These are phyloP conservation scores for Pristionchus mayeri DNA, from an alignment of 2,888 invertebrate genomes.

Conservation along the genomic window DNA sequence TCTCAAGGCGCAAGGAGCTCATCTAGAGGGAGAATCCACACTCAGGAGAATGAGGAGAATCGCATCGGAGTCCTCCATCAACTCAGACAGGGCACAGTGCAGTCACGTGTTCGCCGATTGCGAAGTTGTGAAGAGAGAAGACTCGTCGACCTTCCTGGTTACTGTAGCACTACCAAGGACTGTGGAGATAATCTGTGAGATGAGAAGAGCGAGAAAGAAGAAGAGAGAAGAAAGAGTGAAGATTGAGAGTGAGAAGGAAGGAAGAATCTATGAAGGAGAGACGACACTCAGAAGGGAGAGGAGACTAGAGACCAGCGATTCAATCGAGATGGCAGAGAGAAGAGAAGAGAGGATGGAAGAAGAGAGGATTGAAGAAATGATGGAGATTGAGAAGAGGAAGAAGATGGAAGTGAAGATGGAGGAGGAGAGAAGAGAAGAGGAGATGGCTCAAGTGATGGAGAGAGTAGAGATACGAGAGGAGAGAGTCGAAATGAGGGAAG, in stretches of 20 bases:
- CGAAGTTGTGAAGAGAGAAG: constrained; percentile 71
- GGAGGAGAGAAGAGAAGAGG: not conserved
- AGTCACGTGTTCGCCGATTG: constrained; percentile 73
- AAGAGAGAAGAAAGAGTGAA: constrained; percentile 61
- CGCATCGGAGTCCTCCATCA: constrained; percentile 59
- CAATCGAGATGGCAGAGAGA: constrained; percentile 23
- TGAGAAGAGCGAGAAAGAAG: constrained; percentile 52
- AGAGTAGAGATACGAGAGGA: constrained; percentile 41
- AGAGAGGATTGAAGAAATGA: not conserved
- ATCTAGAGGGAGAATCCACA: constrained; percentile 66
- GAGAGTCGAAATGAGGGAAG: constrained; percentile 42
- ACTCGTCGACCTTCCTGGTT: constrained; percentile 70
- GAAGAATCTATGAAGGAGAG: constrained; percentile 65
- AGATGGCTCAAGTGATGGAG: constrained; percentile 22
- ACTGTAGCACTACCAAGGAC: constrained; percentile 60
- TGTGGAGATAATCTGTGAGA: constrained; percentile 39
- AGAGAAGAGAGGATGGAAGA: constrained; percentile 7
- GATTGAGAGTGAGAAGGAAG: constrained; percentile 59
- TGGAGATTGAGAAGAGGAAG: constrained; percentile 37
- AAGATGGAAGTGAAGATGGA: constrained; percentile 42
- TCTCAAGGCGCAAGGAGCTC: constrained; percentile 67
- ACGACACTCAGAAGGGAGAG: constrained; percentile 56
- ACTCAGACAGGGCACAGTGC: constrained; percentile 53
- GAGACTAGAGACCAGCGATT: constrained; percentile 50
- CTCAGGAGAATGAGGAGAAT: constrained; percentile 59